These are phyloP conservation scores for Lathamus discolor DNA, from an alignment of 2,113 vertebrate species.

Conservation along the genomic window DNA sequence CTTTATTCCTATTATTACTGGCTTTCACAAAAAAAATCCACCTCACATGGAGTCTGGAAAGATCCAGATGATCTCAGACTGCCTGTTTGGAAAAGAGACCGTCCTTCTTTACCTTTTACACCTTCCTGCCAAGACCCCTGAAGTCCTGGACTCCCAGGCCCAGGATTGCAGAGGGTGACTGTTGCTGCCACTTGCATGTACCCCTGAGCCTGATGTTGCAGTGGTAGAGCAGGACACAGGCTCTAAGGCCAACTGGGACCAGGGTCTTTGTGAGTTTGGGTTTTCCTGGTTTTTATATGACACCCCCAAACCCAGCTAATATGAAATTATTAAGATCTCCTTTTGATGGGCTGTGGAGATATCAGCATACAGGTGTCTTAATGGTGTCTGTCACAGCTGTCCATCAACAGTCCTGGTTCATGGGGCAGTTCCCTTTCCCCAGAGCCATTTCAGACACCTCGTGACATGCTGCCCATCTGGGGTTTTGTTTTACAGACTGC, in stretches of 20 bases:
- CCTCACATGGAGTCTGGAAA: neutral
- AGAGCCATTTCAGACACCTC: neutral
- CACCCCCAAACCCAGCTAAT: neutral
- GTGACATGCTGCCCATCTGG: neutral
- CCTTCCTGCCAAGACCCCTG: neutral
- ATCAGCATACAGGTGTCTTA: neutral
- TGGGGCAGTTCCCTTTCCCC: neutral
- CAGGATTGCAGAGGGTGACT: neutral
- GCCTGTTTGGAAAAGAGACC: neutral
- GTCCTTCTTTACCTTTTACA: neutral
- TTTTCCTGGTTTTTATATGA: neutral
- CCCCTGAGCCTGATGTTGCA: neutral
- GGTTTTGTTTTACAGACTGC: neutral
- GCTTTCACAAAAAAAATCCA: neutral
- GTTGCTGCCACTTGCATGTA: neutral
- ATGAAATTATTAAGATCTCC: neutral
- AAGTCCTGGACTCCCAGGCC: neutral
- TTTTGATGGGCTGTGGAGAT: neutral
- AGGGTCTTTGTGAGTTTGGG: neutral
- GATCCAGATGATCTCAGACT: neutral
- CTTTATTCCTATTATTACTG: neutral
- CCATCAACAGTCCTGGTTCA: neutral
- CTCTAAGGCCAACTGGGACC: neutral
- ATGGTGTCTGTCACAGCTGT: neutral
- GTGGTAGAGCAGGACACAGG: neutral